Evolutionary conservation across 2,113 vertebrate genomes (phyloP).

Genomic region (Dasyurus viverrinus): DNA sequence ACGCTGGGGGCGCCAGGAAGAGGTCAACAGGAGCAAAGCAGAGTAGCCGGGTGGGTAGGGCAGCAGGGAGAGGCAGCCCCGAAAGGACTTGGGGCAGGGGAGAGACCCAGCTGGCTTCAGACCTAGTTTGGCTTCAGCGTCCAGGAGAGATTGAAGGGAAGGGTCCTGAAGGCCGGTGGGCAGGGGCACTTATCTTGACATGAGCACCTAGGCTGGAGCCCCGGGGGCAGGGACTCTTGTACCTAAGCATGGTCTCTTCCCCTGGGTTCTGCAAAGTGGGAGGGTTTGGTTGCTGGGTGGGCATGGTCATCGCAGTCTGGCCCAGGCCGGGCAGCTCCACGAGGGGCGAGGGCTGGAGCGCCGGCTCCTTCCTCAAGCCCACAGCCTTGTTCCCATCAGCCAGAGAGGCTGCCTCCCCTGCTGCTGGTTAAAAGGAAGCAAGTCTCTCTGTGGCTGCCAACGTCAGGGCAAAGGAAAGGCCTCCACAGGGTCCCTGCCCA

Average conservation of each 20-base stretch:
- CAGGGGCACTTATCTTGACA: accelerated
- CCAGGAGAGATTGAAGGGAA: neutral
- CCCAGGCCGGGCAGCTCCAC: too few relatives aligned
- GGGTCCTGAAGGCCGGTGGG: neutral
- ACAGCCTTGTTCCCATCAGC: neutral
- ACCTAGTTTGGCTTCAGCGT: neutral
- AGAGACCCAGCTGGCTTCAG: neutral
- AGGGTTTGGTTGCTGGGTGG: too few relatives aligned
- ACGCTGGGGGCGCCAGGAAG: neutral
- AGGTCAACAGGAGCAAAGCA: too few relatives aligned
- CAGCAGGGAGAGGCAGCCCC: neutral
- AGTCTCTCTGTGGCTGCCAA: neutral
- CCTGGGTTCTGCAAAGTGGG: too few relatives aligned
- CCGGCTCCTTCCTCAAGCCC: too few relatives aligned
- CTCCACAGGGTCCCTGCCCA: too few relatives aligned
- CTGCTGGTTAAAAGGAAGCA: neutral
- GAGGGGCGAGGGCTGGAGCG: too few relatives aligned
- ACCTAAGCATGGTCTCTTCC: neutral
- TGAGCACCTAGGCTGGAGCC: neutral
- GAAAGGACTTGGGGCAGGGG: neutral
- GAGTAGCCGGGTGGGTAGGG: neutral
- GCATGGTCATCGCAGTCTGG: neutral
- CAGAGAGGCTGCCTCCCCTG: neutral
- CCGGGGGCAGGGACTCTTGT: neutral
- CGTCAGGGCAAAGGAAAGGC: neutral